These are phyloP conservation scores for Crocallis elinguaria DNA, from an alignment of 2,888 invertebrate species.

Conservation along the genomic window DNA sequence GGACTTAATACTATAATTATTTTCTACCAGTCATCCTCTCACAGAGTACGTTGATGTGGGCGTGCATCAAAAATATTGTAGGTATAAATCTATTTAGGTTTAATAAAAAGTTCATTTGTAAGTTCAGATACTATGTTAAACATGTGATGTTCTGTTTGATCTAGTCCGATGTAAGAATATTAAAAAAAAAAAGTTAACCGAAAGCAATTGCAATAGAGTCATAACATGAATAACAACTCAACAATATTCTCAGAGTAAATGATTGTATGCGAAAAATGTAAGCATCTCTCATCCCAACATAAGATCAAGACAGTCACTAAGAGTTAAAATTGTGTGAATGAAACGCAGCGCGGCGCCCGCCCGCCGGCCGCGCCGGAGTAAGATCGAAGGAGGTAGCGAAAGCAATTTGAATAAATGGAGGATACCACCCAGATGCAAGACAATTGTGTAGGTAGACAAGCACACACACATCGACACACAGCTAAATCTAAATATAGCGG, in stretches of 20 bases:
- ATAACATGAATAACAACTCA: too few relatives aligned
- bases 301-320: conserved; percentile 9
- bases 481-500: conserved; percentile 85
- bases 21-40: too few relatives aligned
- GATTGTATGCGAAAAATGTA: background rate
- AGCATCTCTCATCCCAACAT: background rate
- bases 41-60: too few relatives aligned
- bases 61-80: too few relatives aligned
- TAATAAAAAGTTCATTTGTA: too few relatives aligned
- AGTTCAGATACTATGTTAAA: too few relatives aligned
- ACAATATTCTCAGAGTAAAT: background rate
- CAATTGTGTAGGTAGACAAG: conserved; percentile 62
- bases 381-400: conserved; percentile 30
- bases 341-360: conserved; percentile 22
- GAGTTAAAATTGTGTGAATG: conserved; percentile 23
- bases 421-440: conserved; percentile 53
- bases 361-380: conserved; percentile 12
- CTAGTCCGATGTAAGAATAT: too few relatives aligned
- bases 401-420: conserved; percentile 30
- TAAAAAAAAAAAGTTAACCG: too few relatives aligned
- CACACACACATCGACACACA: conserved; percentile 71
- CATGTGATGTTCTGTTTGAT: too few relatives aligned
- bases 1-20: too few relatives aligned
- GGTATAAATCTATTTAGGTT: too few relatives aligned
- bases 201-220: too few relatives aligned